Conservation (phyloP, 30 jellyfish, hydroid and myxozoan genomes). For the Sanderia malayensis region DNA sequence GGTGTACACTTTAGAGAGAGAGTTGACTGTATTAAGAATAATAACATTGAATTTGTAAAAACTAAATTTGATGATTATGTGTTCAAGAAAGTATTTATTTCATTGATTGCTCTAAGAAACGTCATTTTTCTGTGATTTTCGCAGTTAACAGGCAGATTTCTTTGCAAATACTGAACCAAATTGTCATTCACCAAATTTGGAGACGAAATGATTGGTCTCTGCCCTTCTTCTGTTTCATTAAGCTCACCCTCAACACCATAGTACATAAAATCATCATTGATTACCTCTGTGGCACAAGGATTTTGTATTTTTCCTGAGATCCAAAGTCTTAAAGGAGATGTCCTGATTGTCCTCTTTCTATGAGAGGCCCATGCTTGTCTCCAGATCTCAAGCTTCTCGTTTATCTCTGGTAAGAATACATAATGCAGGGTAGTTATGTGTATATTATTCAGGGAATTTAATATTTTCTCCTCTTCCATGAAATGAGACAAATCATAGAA, state of each 20-base stretch:
- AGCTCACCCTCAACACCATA: constrained; percentile 32
- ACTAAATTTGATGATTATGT: no score
- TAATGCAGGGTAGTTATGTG: constrained; percentile 6
- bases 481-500: constrained; percentile 29
- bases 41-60: no score
- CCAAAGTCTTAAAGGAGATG: constrained; percentile 50
- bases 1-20: no score
- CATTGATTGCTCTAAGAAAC: no score
- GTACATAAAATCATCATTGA: constrained; percentile 5
- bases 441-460: constrained; percentile 36
- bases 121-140: no score
- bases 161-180: no score
- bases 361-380: constrained; percentile 43
- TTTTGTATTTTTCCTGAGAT: constrained; percentile 51
- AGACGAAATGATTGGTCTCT: no score
- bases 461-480: constrained; percentile 53
- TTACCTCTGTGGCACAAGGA: constrained; percentile 4
- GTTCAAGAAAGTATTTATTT: no score
- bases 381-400: constrained; percentile 8
- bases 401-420: constrained; percentile 7
- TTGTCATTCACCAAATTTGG: no score
- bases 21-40: no score
- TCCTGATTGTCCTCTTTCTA: constrained; percentile 26
- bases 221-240: neutral
- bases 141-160: no score